Percentiles rank a stretch among this genome's conserved stretches.
Conservation (phyloP, 1,140 invertebrate species). For the Cepaea nemoralis region DNA sequence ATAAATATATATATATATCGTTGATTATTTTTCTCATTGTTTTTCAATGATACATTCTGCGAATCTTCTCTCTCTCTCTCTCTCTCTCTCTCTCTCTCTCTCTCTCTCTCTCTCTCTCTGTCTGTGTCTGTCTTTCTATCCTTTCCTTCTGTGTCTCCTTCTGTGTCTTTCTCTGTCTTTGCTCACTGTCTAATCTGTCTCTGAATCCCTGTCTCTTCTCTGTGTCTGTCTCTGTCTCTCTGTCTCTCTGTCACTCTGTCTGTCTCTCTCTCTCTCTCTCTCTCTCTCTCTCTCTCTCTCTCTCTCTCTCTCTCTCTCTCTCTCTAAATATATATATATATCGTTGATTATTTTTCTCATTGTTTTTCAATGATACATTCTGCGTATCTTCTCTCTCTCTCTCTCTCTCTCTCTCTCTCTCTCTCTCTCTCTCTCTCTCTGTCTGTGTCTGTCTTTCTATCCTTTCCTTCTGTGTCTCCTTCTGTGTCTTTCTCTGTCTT, state of each 20-base stretch:
- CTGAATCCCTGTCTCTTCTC: background rate
- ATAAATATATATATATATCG: too few species aligned
- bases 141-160: too few species aligned
- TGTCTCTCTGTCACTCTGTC: background rate
- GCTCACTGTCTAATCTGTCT: background rate
- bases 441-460: too few species aligned
- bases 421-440: background rate
- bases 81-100: background rate
- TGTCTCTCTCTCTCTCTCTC: slow-evolving; percentile 1
- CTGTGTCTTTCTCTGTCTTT: background rate
- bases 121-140: background rate
- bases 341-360: too few species aligned
- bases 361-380: too few species aligned
- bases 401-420: background rate
- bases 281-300: too few species aligned
- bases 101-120: background rate
- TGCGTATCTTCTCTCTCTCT: background rate
- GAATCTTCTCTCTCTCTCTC: background rate
- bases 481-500: background rate
- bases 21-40: too few species aligned
- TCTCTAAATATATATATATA: too few species aligned
- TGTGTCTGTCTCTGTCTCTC: too few species aligned
- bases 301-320: too few species aligned
- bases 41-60: too few species aligned
- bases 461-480: too few species aligned